Evolutionary conservation across 1,140 invertebrate species (phyloP), one percentile per base, ranked within the genome.

Genomic region (Nilaparvata lugens): DNA sequence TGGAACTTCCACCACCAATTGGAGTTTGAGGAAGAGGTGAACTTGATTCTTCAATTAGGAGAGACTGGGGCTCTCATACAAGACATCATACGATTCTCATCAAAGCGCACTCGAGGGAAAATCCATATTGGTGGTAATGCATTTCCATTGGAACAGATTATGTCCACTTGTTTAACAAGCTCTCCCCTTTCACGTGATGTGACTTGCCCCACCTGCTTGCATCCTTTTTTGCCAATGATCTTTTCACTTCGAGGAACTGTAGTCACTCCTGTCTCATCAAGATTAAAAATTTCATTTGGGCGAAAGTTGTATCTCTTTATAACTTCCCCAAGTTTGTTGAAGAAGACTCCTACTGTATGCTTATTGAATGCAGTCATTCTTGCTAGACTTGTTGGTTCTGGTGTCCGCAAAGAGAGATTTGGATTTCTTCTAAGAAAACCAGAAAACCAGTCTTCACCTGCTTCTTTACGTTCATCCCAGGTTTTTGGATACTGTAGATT

Each of bases 161-260:
- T 24, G 55, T 24, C 16, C 16, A 58, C 62, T 11, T 70, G 61
- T 51, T 77, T 78, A 2, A 76, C 75, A n/a, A 76, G 63, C 6
- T 54, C 65, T 18, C 75, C 73, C 59, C 73, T 58, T 69, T 79
- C 75, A n/a, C 43, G 67, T 24, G 72, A 75, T 25, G 72, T 74
- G 7, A 75, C 61, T 35, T 62, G 16, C 25, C 74, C 72, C 21
- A 78, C 69, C 70, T 78, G 75, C 64, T 75, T 77, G 7, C 24
- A 58, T 21, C 73, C 72, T 66, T 67, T 71, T 21, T 5, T n/a
- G 25, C 68, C 69, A 40, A 73, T 56, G 52, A 73, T 61, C 62
- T 68, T 68, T 16, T 60, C 59, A 23, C 68, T 68, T 53, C 66
- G 68, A 60, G 70, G 71, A 11, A 78, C 75, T 18, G 75, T 77